Evolutionary conservation across 2,888 invertebrate species (phyloP).

Genomic region (Euplagia quadripunctaria): DNA sequence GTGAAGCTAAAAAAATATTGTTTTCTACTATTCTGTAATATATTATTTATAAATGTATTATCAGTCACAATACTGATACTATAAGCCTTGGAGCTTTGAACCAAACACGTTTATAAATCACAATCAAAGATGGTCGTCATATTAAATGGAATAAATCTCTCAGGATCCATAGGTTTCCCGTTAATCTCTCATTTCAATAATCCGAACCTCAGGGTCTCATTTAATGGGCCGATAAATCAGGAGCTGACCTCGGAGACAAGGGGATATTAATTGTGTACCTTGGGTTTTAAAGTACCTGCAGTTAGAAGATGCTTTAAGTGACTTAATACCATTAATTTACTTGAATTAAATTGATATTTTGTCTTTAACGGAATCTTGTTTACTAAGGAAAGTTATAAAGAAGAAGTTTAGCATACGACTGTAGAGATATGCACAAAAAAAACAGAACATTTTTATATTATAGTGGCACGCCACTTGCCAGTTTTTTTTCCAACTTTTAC

Average conservation of each 20-base stretch:
- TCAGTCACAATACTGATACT: background rate
- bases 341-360: background rate
- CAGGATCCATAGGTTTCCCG: conserved; percentile 24
- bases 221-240: conserved; percentile 53
- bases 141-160: conserved; percentile 48
- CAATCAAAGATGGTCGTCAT: conserved; percentile 35
- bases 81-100: background rate
- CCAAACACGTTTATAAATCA: conserved; percentile 9
- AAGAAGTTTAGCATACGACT: no score
- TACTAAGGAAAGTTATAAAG: background rate
- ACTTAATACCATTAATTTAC: background rate
- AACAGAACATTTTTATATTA: no score
- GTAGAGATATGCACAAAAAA: no score
- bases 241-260: conserved; percentile 39
- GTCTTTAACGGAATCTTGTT: background rate
- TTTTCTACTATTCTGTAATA: no score
- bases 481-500: no score
- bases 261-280: conserved; percentile 47
- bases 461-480: no score
- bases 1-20: no score
- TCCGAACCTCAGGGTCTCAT: conserved; percentile 32
- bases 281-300: conserved; percentile 20
- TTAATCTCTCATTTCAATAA: conserved; percentile 58
- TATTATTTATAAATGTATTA: background rate
- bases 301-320: conserved; percentile 9